Evolutionary conservation across 1,140 invertebrate genomes (phyloP), one percentile per base, ranked within the genome.

Genomic region (Cotesia typhae): DNA sequence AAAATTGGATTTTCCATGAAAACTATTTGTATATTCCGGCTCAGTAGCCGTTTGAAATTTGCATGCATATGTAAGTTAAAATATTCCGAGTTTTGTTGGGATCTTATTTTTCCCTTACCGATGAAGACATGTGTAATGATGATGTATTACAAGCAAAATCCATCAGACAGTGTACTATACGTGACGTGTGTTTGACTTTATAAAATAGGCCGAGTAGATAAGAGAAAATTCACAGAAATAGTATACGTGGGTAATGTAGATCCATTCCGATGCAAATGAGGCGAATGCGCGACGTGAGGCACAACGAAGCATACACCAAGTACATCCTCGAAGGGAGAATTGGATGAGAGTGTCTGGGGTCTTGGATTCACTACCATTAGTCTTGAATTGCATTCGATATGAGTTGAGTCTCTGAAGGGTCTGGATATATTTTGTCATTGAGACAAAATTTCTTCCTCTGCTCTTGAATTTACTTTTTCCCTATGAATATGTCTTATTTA

Each of bases 191-290:
- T 78, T 79, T 77, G 73, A 77, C 76, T 78, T 79, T 65, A 69
- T 76, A 78, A 78, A 77, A 77, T 74, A 75, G 75, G 73, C 73
- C 70, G 75, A 72, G 28, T 28, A 28, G 28, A 28, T 28, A 28
- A 28, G 28, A 28, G 73, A 75, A 78, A 77, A 76, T 74, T 73
- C 73, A 66, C 36, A 70, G 61, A 71, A 55, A 71, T 76, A 73
- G 61, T 51, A 57, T 38, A 47, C 47, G 70, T 70, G 72, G 67
- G 72, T 69, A 55, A 70, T 66, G 61, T 53, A 38, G 59, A 67
- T 72, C 73, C 63, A 80, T 81, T 79, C 72, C 78, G 55, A 81
- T 81, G 78, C 75, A 80, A 81, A 81, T 81, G 73, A 80, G 70
- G 51, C 63, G 41, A 47, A 47, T 47, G 41, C 6, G 41, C 5